phyloP scores from a whole-genome alignment of 2,113 vertebrate genomes.

The Cottus gobio region DNA sequence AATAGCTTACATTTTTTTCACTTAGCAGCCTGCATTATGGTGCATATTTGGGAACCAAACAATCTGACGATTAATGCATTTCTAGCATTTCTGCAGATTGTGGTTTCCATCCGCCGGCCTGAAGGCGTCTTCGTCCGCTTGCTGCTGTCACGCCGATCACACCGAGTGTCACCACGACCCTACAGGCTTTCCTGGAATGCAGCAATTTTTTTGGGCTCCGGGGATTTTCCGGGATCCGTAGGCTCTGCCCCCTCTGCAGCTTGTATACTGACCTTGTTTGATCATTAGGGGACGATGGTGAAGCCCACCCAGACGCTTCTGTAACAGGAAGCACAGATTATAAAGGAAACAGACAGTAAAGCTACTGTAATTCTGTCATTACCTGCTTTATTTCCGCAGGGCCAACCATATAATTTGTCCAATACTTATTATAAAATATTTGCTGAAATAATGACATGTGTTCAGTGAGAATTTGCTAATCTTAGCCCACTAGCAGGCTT shows the following conservation, averaged over 20 bases:
- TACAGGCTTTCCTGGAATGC: not conserved
- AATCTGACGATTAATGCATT: not conserved
- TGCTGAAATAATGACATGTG: not conserved
- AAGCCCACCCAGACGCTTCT: not conserved
- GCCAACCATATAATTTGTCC: not conserved
- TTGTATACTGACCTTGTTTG: not conserved
- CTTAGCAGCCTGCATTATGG: not conserved
- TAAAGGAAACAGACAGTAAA: not conserved
- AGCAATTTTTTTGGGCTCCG: not conserved
- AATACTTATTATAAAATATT: not conserved
- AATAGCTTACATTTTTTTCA: not conserved
- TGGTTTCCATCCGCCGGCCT: not conserved
- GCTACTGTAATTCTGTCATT: not conserved
- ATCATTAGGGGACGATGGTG: not conserved
- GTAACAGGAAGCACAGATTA: not conserved
- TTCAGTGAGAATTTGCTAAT: too few species aligned
- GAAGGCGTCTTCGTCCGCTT: not conserved
- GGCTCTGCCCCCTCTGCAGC: too few species aligned
- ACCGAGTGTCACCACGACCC: not conserved
- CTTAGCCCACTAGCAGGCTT: not conserved
- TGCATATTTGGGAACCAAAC: not conserved
- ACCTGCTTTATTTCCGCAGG: not conserved
- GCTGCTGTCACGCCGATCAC: not conserved
- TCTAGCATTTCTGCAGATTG: not conserved
- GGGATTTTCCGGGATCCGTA: not conserved